Conservation (phyloP, 2,888 invertebrate genomes). For the Eretmocerus hayati region DNA sequence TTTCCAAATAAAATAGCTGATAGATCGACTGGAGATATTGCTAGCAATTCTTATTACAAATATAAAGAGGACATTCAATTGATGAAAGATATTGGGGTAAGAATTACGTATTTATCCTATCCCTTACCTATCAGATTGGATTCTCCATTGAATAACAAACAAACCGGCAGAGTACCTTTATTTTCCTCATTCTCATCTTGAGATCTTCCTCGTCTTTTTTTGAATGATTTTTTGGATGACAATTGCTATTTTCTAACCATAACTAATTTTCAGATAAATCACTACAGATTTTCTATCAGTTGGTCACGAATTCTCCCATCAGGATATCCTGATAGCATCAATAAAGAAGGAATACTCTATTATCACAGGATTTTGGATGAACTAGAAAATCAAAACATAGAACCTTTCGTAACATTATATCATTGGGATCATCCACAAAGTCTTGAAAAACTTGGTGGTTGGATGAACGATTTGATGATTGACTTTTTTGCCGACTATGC, state of each 20-base stretch:
- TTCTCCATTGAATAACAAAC: too few species aligned
- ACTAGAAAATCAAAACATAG: conserved; percentile 51
- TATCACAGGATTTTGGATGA: conserved; percentile 58
- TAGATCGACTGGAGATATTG: conserved; percentile 57
- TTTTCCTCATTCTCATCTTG: too few species aligned
- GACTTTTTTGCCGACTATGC: conserved; percentile 60
- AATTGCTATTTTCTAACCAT: too few species aligned
- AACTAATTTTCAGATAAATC: conserved; percentile 24
- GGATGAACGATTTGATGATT: conserved; percentile 56
- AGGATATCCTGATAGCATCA: conserved; percentile 52
- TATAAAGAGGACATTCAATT: conserved; percentile 49
- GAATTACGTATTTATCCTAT: too few species aligned
- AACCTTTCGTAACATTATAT: conserved; percentile 58
- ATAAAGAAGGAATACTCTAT: conserved; percentile 55
- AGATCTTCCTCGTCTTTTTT: too few species aligned
- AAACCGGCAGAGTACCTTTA: too few species aligned
- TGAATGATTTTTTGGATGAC: too few species aligned
- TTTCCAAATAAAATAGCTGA: conserved; percentile 52
- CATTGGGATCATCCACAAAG: conserved; percentile 61
- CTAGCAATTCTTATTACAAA: conserved; percentile 63
- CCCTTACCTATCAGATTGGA: too few species aligned
- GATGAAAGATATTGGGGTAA: conserved; percentile 28
- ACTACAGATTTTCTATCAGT: conserved; percentile 57
- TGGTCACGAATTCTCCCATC: conserved; percentile 64
- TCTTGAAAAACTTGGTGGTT: conserved; percentile 55